Base-by-base conservation (phyloP, 2,113 vertebrate species). In the Saimiri boliviensis region DNA sequence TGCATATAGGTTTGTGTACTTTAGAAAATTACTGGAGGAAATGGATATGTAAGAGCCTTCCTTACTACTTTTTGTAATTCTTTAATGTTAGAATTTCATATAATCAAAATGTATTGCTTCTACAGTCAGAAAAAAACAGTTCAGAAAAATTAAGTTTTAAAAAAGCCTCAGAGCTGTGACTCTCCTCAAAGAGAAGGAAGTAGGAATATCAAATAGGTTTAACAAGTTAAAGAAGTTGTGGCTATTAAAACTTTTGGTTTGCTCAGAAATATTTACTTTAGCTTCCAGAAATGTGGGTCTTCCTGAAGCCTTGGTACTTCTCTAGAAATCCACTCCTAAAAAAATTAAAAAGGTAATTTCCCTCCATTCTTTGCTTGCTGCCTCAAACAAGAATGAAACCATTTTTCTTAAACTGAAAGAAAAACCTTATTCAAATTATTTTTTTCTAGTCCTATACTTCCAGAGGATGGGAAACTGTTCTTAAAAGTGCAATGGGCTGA, bases 361-460 rank as follows among this genome's bases (percentile, higher is more conserved):
- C 47, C 89, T 66, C 14, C 63, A 37, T 79, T 92, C 71, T 82
- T 88, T 80, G 27, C 35, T 89, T 94, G 58, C n/a, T 9, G 0
- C 76, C 49, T 89, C n/a, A 66, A 73, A 80, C 17, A 56, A 80
- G 32, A n/a, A 71, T 35, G 80, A 94, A 88, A 80, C 3, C 30
- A 70, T 85, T 94, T 92, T 47, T 27, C 37, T 37, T 12, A 14
- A 79, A 81, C 20, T 77, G 66, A 49, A n/a, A 63, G 40, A 79
- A 86, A 92, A 96, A 58, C 12, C 8, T 49, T 92, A 89, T 87
- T 92, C 95, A 52, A 40, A 42, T 97, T 82, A 68, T 45, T 85
- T 96, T 68, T 68, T 95, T 84, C 80, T 37, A 92, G 66, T 77
- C 17, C 21, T 40, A n/a, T 30, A 74, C 89, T 17, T 80, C 45